Conservation (phyloP, 2,888 invertebrate genomes). For the Macrophya alboannulata region DNA sequence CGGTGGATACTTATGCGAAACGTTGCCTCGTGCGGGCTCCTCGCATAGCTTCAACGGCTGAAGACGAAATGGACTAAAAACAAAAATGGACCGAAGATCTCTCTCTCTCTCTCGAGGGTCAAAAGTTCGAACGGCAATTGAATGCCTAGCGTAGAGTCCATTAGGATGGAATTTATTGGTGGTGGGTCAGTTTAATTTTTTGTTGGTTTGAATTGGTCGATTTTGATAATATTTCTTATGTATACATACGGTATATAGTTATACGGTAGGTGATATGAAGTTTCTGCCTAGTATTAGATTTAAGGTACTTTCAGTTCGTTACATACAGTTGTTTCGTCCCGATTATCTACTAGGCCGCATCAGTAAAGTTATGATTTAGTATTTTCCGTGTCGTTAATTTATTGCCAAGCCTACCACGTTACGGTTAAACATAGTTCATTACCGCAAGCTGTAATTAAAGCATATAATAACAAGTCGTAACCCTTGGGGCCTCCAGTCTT, state of each 20-base stretch:
- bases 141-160: constrained; percentile 31
- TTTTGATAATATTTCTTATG: constrained; percentile 5
- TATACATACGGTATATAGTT: neutral
- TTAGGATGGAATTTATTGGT: constrained; percentile 36
- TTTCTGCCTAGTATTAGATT: neutral
- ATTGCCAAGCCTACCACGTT: constrained; percentile 78
- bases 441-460: constrained; percentile 78
- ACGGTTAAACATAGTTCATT: constrained; percentile 79
- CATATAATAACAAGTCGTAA: constrained; percentile 78
- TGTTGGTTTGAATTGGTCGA: neutral
- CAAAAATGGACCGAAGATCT: neutral
- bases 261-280: neutral
- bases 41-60: neutral
- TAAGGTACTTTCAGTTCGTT: constrained; percentile 25
- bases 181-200: neutral
- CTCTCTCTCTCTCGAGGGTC: neutral
- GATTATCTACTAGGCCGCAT: constrained; percentile 79
- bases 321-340: constrained; percentile 74
- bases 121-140: constrained; percentile 35
- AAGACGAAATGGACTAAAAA: neutral
- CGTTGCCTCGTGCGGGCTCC: neutral
- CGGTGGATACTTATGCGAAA: neutral
- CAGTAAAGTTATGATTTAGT: constrained; percentile 79
- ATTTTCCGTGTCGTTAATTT: constrained; percentile 78
- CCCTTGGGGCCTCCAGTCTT: constrained; percentile 76